These are phyloP conservation scores for Pheucticus melanocephalus DNA, from an alignment of 2,113 vertebrate species.

Conservation along the genomic window DNA sequence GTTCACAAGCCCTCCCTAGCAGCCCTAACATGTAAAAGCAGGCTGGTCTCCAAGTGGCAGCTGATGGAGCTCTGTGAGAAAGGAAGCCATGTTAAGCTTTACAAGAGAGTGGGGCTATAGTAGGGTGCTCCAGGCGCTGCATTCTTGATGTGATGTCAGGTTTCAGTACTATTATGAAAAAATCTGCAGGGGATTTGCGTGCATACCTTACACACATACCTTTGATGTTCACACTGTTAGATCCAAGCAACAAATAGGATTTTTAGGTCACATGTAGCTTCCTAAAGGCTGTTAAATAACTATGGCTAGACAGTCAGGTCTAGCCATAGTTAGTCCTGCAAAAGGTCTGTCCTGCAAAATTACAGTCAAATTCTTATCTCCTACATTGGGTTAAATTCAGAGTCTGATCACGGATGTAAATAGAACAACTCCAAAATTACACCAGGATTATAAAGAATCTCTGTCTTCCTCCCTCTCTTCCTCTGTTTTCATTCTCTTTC, in stretches of 20 bases:
- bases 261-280: conserved; percentile 37
- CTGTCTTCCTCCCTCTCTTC: neutral
- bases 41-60: neutral
- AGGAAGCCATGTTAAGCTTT: conserved; percentile 19
- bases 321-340: neutral
- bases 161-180: conserved; percentile 66
- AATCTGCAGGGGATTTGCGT: conserved; percentile 56
- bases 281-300: conserved; percentile 47
- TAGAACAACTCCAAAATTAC: neutral
- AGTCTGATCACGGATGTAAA: neutral
- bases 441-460: neutral
- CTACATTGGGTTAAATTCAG: neutral
- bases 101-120: neutral
- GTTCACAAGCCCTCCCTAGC: neutral
- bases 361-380: neutral
- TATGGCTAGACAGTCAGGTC: conserved; percentile 48
- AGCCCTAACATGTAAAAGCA: neutral
- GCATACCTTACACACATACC: conserved; percentile 50
- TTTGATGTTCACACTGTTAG: conserved; percentile 57
- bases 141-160: conserved; percentile 61
- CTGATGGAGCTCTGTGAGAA: neutral
- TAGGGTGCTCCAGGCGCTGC: conserved; percentile 32
- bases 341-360: conserved; percentile 22
- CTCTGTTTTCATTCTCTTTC: neutral
- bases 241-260: conserved; percentile 35